These are phyloP conservation scores for Trigoniulus corallinus DNA, from an alignment of 1,140 invertebrate genomes.

Conservation along the genomic window DNA sequence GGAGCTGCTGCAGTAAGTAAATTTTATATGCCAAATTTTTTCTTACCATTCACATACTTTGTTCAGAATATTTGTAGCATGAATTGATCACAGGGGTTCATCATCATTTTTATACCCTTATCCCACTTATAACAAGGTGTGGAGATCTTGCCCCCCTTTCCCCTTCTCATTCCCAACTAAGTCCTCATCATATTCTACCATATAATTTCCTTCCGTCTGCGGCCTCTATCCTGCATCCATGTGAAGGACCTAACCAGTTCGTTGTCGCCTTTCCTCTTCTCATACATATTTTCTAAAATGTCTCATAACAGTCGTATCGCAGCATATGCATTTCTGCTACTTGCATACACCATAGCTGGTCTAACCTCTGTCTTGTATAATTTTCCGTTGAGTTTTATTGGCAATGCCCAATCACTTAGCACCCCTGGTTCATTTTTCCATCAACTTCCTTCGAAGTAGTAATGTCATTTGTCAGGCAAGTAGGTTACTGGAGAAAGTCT, in stretches of 20 bases:
- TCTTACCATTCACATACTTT: neutral
- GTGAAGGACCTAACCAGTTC: too few species aligned
- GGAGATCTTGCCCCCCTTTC: neutral
- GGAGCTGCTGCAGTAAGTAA: slow-evolving; percentile 48
- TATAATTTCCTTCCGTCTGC: neutral
- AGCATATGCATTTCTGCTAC: too few species aligned
- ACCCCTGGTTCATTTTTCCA: neutral
- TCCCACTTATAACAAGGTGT: neutral
- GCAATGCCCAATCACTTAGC: too few species aligned
- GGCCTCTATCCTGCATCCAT: too few species aligned
- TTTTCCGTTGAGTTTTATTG: too few species aligned
- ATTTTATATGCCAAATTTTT: neutral
- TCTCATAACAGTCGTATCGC: too few species aligned
- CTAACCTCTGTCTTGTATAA: too few species aligned
- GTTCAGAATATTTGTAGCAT: neutral
- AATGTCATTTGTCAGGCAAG: neutral
- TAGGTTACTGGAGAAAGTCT: too few species aligned
- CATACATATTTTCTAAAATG: too few species aligned
- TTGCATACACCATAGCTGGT: too few species aligned
- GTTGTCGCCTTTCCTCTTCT: too few species aligned
- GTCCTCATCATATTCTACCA: neutral
- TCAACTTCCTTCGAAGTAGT: neutral
- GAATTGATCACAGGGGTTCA: too few species aligned
- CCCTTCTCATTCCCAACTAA: neutral
- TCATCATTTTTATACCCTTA: neutral